Percentiles rank a stretch among this genome's conserved stretches.
Conservation (phyloP, 2,113 vertebrate species). For the Gobiocypris rarus region DNA sequence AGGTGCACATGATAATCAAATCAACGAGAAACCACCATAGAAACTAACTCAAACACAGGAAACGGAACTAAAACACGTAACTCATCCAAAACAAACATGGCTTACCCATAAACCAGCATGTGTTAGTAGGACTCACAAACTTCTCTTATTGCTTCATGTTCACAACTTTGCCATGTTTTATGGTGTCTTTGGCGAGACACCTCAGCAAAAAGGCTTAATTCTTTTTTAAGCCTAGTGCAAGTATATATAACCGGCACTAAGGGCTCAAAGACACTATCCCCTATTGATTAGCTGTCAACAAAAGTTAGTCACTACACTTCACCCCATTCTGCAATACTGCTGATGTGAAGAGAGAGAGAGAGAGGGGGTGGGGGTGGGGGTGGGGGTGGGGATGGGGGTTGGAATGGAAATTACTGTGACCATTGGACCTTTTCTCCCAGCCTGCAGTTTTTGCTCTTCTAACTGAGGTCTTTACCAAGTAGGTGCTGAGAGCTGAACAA, state of each 20-base stretch:
- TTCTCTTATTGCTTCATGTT: conserved; percentile 7
- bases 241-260: conserved; percentile 73
- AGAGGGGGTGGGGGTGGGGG: no score
- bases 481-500: neutral
- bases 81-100: no score
- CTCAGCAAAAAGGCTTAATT: conserved; percentile 25
- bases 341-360: neutral
- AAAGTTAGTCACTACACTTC: conserved; percentile 61
- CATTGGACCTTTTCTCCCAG: conserved; percentile 7
- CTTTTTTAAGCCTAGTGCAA: conserved; percentile 41
- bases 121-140: neutral
- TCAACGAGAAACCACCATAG: no score
- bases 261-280: conserved; percentile 75
- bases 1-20: no score
- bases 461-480: neutral
- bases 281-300: conserved; percentile 77
- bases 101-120: neutral
- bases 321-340: conserved; percentile 18
- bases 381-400: no score
- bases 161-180: conserved; percentile 2
- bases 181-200: conserved; percentile 12
- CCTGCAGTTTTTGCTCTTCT: conserved; percentile 3
- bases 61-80: no score
- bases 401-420: conserved; percentile 4
- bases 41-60: no score